Evolutionary conservation across 2,113 vertebrate species (phyloP).

Genomic region (Apteryx owenii): DNA sequence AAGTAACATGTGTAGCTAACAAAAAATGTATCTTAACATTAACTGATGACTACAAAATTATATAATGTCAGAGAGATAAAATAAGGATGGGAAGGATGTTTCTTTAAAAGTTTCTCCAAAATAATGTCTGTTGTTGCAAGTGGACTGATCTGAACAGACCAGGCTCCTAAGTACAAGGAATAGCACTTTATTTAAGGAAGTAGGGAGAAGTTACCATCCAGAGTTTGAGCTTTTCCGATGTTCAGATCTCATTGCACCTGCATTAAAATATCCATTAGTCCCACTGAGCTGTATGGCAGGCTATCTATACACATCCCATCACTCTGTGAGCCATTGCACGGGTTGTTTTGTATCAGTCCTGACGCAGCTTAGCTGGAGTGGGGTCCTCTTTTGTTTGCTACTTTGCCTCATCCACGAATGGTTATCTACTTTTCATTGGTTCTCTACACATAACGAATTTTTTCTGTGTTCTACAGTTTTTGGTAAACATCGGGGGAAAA

Average conservation of each 20-base stretch:
- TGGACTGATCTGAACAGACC: neutral
- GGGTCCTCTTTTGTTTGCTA: too few species aligned
- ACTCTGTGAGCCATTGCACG: neutral
- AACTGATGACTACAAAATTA: neutral
- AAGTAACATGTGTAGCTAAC: neutral
- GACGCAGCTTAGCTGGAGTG: too few species aligned
- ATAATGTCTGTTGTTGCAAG: neutral
- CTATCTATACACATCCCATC: neutral
- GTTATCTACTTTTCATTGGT: too few species aligned
- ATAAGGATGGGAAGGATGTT: neutral
- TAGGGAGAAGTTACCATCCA: neutral
- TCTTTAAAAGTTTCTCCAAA: neutral
- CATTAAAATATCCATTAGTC: neutral
- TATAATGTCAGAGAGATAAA: neutral
- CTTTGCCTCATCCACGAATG: too few species aligned
- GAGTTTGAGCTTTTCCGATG: neutral
- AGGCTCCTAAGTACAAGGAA: neutral
- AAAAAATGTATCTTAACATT: neutral
- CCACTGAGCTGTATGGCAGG: fast-evolving
- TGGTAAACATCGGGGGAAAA: too few species aligned
- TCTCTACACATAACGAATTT: too few species aligned
- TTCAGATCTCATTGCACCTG: neutral
- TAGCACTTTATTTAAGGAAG: neutral
- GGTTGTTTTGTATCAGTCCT: neutral
- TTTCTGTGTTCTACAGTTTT: too few species aligned